Percentiles rank a stretch among this genome's conserved stretches.
Conservation (phyloP, 2,797 vertebrate genomes). For the Oreortyx pictus region DNA sequence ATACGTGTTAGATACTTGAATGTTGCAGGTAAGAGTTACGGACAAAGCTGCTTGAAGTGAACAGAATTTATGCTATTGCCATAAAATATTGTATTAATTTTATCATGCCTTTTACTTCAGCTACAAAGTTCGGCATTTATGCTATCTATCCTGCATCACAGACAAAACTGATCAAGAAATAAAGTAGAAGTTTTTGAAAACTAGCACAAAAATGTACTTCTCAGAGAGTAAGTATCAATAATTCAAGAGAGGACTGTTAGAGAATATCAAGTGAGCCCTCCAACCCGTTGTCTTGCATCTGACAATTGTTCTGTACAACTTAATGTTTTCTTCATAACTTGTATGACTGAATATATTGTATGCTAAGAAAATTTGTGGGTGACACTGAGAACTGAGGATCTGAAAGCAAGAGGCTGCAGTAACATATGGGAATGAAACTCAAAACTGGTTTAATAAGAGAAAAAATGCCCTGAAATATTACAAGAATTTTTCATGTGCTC, state of each 20-base stretch:
- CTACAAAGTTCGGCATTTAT: background rate
- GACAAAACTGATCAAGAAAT: background rate
- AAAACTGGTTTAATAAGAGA: background rate
- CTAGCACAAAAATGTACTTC: background rate
- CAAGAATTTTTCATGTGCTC: background rate
- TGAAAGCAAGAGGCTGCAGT: background rate
- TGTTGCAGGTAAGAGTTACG: background rate
- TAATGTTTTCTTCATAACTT: background rate
- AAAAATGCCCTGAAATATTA: rapidly evolving
- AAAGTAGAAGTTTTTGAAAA: background rate
- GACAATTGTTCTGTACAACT: background rate
- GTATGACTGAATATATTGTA: background rate
- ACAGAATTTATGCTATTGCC: background rate
- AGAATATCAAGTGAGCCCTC: background rate
- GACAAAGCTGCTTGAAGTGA: background rate
- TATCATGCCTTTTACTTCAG: background rate
- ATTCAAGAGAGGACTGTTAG: background rate
- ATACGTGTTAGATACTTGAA: background rate
- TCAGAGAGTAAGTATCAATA: background rate
- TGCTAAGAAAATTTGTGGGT: background rate
- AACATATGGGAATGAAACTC: rapidly evolving
- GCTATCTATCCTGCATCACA: background rate
- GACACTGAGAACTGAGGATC: rapidly evolving
- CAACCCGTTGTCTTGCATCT: background rate
- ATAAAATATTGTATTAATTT: background rate